These are phyloP conservation scores for Novumbra hubbsi DNA, from an alignment of 2,797 vertebrate species.

Conservation along the genomic window DNA sequence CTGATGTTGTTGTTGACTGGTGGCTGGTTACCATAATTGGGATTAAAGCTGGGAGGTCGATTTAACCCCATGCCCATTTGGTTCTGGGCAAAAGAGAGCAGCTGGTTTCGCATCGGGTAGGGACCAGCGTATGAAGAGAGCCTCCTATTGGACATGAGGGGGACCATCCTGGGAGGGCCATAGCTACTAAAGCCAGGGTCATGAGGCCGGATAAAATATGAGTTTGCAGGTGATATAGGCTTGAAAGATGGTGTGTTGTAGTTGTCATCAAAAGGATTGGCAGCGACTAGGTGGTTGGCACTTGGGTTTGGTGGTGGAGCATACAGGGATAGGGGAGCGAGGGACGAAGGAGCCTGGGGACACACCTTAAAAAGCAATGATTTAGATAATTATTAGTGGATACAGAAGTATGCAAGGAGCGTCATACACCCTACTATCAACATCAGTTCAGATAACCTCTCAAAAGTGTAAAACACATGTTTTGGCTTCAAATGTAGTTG, in stretches of 20 bases:
- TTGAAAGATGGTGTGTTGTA: slow-evolving; percentile 77
- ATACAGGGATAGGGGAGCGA: slow-evolving; percentile 80
- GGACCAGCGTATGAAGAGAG: slow-evolving; percentile 69
- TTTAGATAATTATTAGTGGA: background rate
- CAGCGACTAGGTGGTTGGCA: slow-evolving; percentile 81
- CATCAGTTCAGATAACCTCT: background rate
- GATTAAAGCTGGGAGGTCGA: slow-evolving; percentile 69
- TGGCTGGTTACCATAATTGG: slow-evolving; percentile 68
- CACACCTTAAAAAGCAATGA: slow-evolving; percentile 12
- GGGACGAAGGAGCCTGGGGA: slow-evolving; percentile 69
- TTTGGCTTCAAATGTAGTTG: background rate
- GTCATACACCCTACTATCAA: background rate
- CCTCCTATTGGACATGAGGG: slow-evolving; percentile 74
- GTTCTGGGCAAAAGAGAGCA: slow-evolving; percentile 75
- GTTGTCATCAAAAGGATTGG: slow-evolving; percentile 86
- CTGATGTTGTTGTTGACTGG: slow-evolving; percentile 63
- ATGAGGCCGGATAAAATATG: slow-evolving; percentile 68
- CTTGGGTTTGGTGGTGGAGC: slow-evolving; percentile 82
- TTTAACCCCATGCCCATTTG: slow-evolving; percentile 72
- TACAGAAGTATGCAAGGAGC: background rate
- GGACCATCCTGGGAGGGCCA: slow-evolving; percentile 75
- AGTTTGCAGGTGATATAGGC: slow-evolving; percentile 67
- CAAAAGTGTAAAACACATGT: background rate
- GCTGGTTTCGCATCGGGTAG: slow-evolving; percentile 75
- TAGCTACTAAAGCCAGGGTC: slow-evolving; percentile 75